Evolutionary conservation across 35 echinoderm and acorn worm species (phyloP).

Genomic region (Lytechinus variegatus): DNA sequence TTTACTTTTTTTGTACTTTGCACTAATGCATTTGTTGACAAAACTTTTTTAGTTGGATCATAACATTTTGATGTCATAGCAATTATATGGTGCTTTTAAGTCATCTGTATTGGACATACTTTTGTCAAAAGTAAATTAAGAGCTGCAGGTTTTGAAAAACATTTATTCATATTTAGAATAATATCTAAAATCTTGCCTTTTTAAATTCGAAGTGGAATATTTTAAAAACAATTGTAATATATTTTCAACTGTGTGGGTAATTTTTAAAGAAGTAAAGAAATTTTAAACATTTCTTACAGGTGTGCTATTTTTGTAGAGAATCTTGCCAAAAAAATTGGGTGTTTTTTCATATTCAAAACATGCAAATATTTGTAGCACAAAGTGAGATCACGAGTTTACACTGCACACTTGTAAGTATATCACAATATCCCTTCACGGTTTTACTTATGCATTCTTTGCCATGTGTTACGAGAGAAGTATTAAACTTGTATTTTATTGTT

Average conservation of each 20-base stretch:
- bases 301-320: conserved; percentile 11
- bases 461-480: no score
- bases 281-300: background rate
- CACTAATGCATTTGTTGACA: no score
- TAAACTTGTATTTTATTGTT: background rate
- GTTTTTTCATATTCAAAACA: background rate
- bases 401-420: no score
- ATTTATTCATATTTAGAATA: background rate
- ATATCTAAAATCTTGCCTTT: background rate
- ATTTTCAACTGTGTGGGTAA: background rate
- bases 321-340: background rate
- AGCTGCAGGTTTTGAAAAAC: background rate
- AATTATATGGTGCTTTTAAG: no score
- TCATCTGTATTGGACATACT: background rate
- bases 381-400: no score
- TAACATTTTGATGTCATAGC: no score
- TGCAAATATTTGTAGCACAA: no score
- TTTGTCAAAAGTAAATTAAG: background rate
- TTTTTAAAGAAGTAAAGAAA: background rate
- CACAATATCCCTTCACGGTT: no score
- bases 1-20: no score
- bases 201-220: background rate
- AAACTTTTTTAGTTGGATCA: no score
- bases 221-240: background rate
- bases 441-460: no score